phyloP scores from a whole-genome alignment of 2,113 vertebrate species.

The Hydrochoerus hydrochaeris region DNA sequence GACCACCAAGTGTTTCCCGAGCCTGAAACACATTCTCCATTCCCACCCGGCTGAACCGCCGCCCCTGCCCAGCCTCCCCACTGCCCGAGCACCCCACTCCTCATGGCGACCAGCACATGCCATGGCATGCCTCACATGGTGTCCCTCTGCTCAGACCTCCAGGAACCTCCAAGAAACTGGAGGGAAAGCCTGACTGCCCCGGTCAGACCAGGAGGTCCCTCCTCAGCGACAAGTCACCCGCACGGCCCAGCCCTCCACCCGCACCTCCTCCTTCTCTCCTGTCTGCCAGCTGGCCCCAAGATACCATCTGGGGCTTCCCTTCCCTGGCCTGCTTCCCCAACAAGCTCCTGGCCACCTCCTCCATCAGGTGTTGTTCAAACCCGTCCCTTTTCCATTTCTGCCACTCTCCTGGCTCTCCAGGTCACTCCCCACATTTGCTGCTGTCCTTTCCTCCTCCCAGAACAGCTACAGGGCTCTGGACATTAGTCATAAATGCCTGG shows the following conservation, averaged over 20 bases:
- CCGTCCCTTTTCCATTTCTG: fast-evolving
- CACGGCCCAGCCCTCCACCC: fast-evolving
- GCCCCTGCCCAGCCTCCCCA: background rate
- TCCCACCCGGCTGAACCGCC: background rate
- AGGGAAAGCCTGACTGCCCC: background rate
- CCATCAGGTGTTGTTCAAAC: too few relatives aligned
- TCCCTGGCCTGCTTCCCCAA: too few relatives aligned
- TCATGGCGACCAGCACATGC: fast-evolving
- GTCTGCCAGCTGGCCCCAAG: too few relatives aligned
- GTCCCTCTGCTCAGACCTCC: background rate
- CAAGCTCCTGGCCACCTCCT: background rate
- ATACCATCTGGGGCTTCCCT: background rate
- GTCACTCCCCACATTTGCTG: fast-evolving
- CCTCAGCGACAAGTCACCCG: too few relatives aligned
- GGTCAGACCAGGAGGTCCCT: background rate
- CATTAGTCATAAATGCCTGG: fast-evolving
- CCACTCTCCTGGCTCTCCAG: too few relatives aligned
- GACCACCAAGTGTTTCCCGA: background rate
- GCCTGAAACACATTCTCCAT: fast-evolving
- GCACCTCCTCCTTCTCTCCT: background rate
- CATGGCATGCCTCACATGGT: fast-evolving
- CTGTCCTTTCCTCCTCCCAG: background rate
- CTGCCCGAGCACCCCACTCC: background rate
- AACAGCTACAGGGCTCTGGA: fast-evolving
- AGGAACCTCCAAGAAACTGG: background rate